Conservation (phyloP, 2,888 invertebrate genomes). For the Leucoma salicis region DNA sequence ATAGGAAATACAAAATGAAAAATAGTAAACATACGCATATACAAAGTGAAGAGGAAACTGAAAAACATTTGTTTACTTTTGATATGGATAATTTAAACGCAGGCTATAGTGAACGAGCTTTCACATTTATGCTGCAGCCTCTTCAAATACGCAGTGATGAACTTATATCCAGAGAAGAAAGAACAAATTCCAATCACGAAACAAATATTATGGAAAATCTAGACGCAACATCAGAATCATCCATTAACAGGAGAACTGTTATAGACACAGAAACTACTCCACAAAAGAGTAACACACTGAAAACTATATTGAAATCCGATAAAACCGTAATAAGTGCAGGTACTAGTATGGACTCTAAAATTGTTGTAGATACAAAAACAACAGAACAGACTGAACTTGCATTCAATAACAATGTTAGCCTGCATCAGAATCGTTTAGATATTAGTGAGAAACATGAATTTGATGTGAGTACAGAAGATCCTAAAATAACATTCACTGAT, state of each 20-base stretch:
- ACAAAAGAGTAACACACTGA: not conserved
- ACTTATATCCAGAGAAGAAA: not conserved
- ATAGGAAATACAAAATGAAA: not conserved
- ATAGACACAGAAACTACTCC: not conserved
- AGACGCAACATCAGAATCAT: not conserved
- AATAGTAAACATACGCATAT: conserved; percentile 3
- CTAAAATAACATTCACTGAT: not conserved
- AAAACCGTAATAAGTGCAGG: not conserved
- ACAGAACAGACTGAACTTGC: not conserved
- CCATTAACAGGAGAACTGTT: not conserved
- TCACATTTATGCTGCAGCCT: conserved; percentile 3
- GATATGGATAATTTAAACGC: conserved; percentile 18
- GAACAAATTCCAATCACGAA: not conserved
- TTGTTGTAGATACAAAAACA: not conserved
- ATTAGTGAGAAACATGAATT: not conserved
- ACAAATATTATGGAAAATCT: not conserved
- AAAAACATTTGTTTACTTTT: conserved; percentile 23
- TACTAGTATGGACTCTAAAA: not conserved
- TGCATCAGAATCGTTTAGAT: not conserved
- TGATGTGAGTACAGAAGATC: not conserved
- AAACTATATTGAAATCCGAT: not conserved
- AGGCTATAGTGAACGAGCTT: conserved; percentile 1
- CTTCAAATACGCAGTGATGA: conserved; percentile 21
- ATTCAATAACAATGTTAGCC: not conserved
- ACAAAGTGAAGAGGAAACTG: conserved; percentile 16